phyloP scores from a whole-genome alignment of 2,888 invertebrate species.

The Ectemnius lituratus region DNA sequence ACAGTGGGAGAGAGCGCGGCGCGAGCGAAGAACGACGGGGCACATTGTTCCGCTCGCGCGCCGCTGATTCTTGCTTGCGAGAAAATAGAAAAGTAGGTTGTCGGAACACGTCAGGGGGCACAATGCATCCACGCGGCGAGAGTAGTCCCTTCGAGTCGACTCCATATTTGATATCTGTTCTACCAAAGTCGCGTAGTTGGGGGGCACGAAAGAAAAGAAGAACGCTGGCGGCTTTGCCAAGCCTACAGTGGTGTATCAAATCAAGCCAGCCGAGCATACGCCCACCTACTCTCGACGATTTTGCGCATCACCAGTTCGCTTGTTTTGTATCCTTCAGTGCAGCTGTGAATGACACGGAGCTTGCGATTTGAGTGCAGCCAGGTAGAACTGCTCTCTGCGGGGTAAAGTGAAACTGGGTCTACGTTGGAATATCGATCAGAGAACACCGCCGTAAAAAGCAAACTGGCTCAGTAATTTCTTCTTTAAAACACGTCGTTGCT shows the following conservation, averaged over 20 bases:
- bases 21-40: conserved; percentile 24
- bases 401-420: neutral
- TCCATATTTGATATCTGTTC: conserved; percentile 16
- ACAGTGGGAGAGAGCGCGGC: neutral
- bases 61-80: conserved; percentile 11
- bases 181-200: neutral
- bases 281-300: neutral
- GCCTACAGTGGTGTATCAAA: neutral
- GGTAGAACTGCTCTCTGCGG: too few relatives aligned
- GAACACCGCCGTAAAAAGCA: neutral
- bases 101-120: conserved; percentile 21
- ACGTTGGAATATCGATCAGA: neutral
- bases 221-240: conserved; percentile 2
- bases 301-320: neutral
- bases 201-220: neutral
- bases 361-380: too few relatives aligned
- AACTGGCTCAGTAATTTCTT: neutral
- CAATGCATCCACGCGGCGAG: conserved; percentile 13
- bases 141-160: conserved; percentile 9
- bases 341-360: too few relatives aligned
- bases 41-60: conserved; percentile 22
- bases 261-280: neutral
- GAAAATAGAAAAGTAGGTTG: conserved; percentile 30
- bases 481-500: neutral
- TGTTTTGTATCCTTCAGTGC: conserved; percentile 1